Conservation (phyloP, 2,797 vertebrate genomes). For the Coracias cyanogaster region DNA sequence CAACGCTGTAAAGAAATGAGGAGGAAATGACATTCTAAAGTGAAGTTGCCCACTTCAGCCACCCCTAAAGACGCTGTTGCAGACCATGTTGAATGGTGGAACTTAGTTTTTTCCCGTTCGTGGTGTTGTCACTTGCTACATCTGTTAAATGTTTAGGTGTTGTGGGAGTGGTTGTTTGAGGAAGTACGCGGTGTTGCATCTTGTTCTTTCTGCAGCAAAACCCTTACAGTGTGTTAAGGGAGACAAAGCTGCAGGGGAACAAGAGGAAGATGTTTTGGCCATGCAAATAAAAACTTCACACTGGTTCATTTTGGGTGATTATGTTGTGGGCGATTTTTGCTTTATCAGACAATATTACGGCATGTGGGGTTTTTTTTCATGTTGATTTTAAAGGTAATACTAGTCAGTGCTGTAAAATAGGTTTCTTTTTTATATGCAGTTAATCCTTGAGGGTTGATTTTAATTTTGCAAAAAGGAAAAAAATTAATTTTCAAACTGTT, state of each 20-base stretch:
- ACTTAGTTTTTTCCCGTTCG: conserved; percentile 73
- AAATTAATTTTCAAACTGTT: conserved; percentile 63
- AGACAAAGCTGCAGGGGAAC: conserved; percentile 71
- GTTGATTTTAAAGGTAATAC: conserved; percentile 76
- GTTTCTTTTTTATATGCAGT: conserved; percentile 75
- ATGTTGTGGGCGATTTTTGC: conserved; percentile 73
- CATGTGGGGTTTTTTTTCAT: conserved; percentile 25
- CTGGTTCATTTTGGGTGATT: conserved; percentile 73
- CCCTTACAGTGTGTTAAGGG: conserved; percentile 41
- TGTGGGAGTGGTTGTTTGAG: conserved; percentile 78
- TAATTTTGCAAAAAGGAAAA: conserved; percentile 71
- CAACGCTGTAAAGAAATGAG: conserved; percentile 87
- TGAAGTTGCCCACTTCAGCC: conserved; percentile 74
- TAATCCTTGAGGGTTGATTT: conserved; percentile 74
- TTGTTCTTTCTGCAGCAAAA: conserved; percentile 73
- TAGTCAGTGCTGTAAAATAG: conserved; percentile 74
- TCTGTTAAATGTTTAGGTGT: conserved; percentile 80
- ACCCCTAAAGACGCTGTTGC: conserved; percentile 77
- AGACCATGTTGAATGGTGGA: conserved; percentile 79
- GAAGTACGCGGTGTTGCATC: conserved; percentile 69
- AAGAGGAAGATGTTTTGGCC: conserved; percentile 73
- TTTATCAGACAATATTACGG: conserved; percentile 66
- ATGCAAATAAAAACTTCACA: conserved; percentile 85
- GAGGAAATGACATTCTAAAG: conserved; percentile 68
- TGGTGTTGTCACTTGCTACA: conserved; percentile 79